Conservation (phyloP, 2,888 invertebrate genomes). For the Drosophila testacea region DNA sequence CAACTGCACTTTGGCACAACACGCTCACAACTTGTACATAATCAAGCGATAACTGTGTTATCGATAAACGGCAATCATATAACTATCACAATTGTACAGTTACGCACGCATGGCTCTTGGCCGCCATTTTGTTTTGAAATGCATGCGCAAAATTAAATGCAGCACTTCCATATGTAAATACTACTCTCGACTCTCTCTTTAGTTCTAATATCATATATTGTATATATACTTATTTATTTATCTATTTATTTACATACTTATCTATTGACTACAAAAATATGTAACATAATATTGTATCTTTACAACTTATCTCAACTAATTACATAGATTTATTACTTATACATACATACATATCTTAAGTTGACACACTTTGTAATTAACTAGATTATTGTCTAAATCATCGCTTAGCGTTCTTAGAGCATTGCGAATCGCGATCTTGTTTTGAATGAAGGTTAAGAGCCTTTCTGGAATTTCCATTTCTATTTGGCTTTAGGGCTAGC, state of each 20-base stretch:
- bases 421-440: conserved; percentile 12
- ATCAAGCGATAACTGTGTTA: conserved; percentile 21
- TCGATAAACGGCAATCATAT: not conserved
- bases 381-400: conserved; percentile 41
- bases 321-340: not conserved
- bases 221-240: conserved; percentile 4
- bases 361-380: conserved; percentile 47
- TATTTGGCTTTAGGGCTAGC: conserved; percentile 38
- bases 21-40: conserved; percentile 44
- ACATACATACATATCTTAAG: not conserved
- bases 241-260: conserved; percentile 9
- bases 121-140: conserved; percentile 45
- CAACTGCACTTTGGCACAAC: conserved; percentile 17
- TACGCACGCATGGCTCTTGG: conserved; percentile 57
- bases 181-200: not conserved
- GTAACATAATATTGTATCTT: conserved; percentile 1
- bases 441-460: conserved; percentile 38
- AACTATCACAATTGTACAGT: conserved; percentile 42
- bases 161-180: conserved; percentile 25
- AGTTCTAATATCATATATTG: conserved; percentile 3
- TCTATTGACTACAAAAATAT: not conserved
- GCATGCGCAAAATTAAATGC: conserved; percentile 51
- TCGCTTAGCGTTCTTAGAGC: conserved; percentile 15
- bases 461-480: conserved; percentile 45
- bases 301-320: conserved; percentile 17